Evolutionary conservation across 1,140 invertebrate genomes (phyloP), one percentile per base, ranked within the genome.

Genomic region (Globodera rostochiensis): DNA sequence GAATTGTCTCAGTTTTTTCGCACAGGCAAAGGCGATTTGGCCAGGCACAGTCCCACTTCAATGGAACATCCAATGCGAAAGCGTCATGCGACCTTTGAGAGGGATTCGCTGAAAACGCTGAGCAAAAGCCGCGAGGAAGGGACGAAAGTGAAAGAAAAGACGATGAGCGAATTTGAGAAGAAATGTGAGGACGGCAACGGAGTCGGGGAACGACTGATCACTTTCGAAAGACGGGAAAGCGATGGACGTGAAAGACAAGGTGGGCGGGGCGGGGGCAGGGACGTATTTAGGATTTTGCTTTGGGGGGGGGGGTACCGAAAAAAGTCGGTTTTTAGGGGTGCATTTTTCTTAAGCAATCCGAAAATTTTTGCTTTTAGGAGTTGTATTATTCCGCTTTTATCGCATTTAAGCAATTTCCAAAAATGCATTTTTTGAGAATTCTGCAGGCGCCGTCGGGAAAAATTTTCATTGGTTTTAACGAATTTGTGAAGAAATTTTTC

Each of bases 1-100:
- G 36, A 25, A 36, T 64, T 19, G 15, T 19, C 19, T 64, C 13
- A 19, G 57, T 19, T 64, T 64, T 19, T 19, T 19, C 11, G 50
- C 19, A 3, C 57, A 64, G 74, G 74, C 47, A 66, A 66, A 75
- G 49, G 60, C 7, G 74, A 60, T 21, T 45, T 60, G 60, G 57
- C 50, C 21, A 45, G 69, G 69, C 69, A 71, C 69, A 71, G 46
- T 46, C 36, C 46, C 46, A 47, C 69, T 21, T n/a, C 36, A 53
- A 83, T 60, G 45, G 50, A 85, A n/a, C 60, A 82, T 45, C 74
- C 67, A 21, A 21, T 86, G 76, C 69, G 50, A n/a, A 83, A 71
- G 6, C 69, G 69, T 6, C 69, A 57, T 46, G 75, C 47, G 60
- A 66, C 50, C 80, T 81, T 60, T 67, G 74, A n/a, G 79, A 81